phyloP scores from a whole-genome alignment of 2,888 invertebrate genomes.

The Mantis religiosa region DNA sequence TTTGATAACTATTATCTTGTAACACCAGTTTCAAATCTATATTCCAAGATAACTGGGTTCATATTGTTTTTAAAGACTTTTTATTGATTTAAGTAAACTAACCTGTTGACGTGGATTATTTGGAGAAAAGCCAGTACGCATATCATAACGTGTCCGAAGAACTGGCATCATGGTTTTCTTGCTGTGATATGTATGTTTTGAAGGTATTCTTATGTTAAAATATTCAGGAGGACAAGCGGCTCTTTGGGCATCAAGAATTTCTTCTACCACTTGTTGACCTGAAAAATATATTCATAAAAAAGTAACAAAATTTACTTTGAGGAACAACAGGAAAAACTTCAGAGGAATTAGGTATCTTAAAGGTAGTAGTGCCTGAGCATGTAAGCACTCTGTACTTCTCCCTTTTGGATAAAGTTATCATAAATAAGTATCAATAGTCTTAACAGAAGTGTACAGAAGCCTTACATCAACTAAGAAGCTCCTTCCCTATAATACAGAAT shows the following conservation, averaged over 20 bases:
- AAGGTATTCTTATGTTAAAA: constrained; percentile 53
- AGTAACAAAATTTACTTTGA: neutral
- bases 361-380: neutral
- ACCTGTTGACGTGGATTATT: constrained; percentile 60
- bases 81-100: constrained; percentile 7
- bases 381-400: neutral
- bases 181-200: constrained; percentile 42
- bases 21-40: too few relatives aligned
- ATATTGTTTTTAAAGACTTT: neutral
- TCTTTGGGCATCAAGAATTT: constrained; percentile 56
- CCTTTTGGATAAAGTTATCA: neutral
- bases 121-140: constrained; percentile 52
- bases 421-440: neutral
- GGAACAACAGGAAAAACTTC: neutral
- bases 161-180: constrained; percentile 48
- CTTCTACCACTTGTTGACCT: constrained; percentile 61
- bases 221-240: constrained; percentile 59
- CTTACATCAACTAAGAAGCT: too few relatives aligned
- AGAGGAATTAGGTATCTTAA: neutral
- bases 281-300: neutral
- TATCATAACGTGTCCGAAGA: constrained; percentile 52
- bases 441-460: neutral
- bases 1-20: too few relatives aligned
- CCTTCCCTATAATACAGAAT: too few relatives aligned
- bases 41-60: neutral